Evolutionary conservation across 1,140 invertebrate genomes (phyloP).

Genomic region (Caerostris darwini): DNA sequence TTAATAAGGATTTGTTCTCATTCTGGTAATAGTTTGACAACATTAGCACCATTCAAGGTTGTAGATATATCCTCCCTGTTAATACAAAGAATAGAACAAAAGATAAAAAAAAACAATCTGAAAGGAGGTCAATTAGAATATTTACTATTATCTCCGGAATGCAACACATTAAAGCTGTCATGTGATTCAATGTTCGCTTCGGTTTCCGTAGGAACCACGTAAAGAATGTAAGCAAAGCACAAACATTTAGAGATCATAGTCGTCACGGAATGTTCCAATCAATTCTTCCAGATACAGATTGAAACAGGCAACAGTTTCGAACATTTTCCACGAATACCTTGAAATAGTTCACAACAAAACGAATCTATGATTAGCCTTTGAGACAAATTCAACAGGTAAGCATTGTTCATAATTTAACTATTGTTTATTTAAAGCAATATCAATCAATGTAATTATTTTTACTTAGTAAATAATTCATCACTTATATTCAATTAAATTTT

Average conservation of each 20-base stretch:
- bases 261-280: neutral
- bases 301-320: neutral
- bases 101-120: neutral
- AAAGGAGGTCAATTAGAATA: neutral
- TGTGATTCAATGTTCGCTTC: neutral
- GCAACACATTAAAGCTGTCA: neutral
- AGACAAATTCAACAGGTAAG: neutral
- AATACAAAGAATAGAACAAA: neutral
- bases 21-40: neutral
- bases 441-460: too few relatives aligned
- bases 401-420: neutral
- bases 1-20: neutral
- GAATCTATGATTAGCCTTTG: neutral
- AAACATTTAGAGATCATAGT: neutral
- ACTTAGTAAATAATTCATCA: too few relatives aligned
- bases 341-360: neutral
- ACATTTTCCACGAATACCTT: neutral
- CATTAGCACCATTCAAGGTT: too few relatives aligned
- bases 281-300: neutral
- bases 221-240: neutral
- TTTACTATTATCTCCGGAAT: neutral
- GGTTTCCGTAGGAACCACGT: conserved; percentile 10
- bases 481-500: too few relatives aligned
- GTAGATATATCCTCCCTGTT: too few relatives aligned
- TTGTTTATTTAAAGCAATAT: too few relatives aligned